Evolutionary conservation across 1,140 invertebrate genomes (phyloP).

Genomic region (Octopus sinensis): DNA sequence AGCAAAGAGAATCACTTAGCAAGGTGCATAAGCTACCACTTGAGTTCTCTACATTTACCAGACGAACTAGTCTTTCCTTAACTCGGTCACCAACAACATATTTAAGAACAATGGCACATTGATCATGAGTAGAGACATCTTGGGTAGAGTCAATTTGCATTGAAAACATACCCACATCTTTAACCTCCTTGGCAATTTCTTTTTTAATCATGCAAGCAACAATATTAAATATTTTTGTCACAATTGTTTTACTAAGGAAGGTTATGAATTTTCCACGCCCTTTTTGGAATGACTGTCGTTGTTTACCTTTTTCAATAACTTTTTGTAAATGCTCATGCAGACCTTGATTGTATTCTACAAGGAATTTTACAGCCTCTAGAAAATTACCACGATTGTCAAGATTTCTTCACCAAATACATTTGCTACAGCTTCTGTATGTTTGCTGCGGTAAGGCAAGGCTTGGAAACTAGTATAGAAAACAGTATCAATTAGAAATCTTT

Average conservation of each 20-base stretch:
- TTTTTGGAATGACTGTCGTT: background rate
- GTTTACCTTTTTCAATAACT: background rate
- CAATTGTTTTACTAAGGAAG: background rate
- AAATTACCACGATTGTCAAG: background rate
- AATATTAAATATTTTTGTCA: slow-evolving; percentile 1
- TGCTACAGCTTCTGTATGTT: slow-evolving; percentile 7
- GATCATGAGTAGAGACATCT: background rate
- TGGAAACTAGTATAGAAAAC: background rate
- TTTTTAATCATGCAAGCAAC: background rate
- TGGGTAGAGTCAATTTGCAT: background rate
- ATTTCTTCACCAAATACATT: background rate
- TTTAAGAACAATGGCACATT: background rate
- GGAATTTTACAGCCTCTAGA: background rate
- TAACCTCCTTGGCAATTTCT: background rate
- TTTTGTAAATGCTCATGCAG: background rate
- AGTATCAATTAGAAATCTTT: background rate
- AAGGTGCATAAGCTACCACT: background rate
- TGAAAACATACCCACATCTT: slow-evolving; percentile 1
- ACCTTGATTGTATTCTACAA: background rate
- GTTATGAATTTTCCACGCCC: background rate
- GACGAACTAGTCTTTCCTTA: background rate
- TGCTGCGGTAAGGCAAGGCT: background rate
- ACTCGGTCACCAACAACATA: background rate
- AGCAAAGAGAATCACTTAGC: background rate
- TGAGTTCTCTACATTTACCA: slow-evolving; percentile 1